phyloP scores from a whole-genome alignment of 2,888 invertebrate species.

The Bombyx huttoni region DNA sequence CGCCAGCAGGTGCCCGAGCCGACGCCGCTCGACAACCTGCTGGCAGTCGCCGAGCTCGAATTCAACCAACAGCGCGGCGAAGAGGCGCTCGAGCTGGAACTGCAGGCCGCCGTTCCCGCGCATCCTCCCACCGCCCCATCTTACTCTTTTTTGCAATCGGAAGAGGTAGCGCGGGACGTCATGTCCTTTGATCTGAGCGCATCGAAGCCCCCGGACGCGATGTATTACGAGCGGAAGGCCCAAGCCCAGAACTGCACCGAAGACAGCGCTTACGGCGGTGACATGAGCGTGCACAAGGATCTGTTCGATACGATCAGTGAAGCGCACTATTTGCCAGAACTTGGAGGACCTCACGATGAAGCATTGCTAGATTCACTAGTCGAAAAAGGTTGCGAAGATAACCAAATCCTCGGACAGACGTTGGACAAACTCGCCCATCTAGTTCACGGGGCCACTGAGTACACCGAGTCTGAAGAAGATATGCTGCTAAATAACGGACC shows the following conservation, averaged over 20 bases:
- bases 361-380: conserved; percentile 74
- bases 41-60: conserved; percentile 76
- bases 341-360: conserved; percentile 61
- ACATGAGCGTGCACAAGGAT: conserved; percentile 52
- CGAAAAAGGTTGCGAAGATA: conserved; percentile 75
- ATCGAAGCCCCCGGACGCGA: conserved; percentile 39
- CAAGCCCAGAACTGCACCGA: conserved; percentile 29
- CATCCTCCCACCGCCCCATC: conserved; percentile 15
- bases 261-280: conserved; percentile 39
- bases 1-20: conserved; percentile 43
- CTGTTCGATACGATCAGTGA: conserved; percentile 64
- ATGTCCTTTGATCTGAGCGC: conserved; percentile 57
- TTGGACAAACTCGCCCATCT: conserved; percentile 56
- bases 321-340: conserved; percentile 58
- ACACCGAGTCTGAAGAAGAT: conserved; percentile 61
- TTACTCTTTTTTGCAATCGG: conserved; percentile 45
- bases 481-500: conserved; percentile 58
- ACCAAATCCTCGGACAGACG: conserved; percentile 62
- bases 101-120: conserved; percentile 19
- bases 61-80: conserved; percentile 72
- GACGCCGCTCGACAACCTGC: conserved; percentile 74
- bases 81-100: conserved; percentile 35
- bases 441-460: conserved; percentile 50
- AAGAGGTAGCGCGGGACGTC: conserved; percentile 46
- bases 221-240: conserved; percentile 44